Base-by-base conservation (phyloP, 2,797 vertebrate species). In the Carapus acus region DNA sequence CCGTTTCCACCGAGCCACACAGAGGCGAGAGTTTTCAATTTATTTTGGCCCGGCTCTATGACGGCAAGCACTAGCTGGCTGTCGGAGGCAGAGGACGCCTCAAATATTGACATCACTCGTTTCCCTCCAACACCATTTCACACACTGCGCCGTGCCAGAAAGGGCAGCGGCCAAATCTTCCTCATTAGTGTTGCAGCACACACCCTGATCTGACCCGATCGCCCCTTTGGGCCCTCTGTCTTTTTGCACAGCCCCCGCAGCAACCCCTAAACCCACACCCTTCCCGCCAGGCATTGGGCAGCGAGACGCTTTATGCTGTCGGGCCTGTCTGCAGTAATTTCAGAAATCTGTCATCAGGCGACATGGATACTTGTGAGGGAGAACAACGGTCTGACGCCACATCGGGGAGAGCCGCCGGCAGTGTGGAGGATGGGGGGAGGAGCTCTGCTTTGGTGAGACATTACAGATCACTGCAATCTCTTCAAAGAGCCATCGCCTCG, bases 81-180 rank as follows among this genome's bases (percentile, higher is more conserved):
- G 45, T 18, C 11, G 11, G 23, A 50, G 15, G 27, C 24, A 51
- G 20, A 40, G 34, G 15, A 37, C 24, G 37, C 43, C 24, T 55
- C 8, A 1, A 49, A 43, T 15, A 21, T 6, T 22, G 29, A 41
- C 33, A 19, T 34, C 37, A 47, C 6, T 43, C 34, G 40, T 38
- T 31, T 54, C 39, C 45, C 24, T 46, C 9, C 40, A 58, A 48
- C 6, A 54, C 37, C 17, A 8, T 64, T 57, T 57, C 49, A 51
- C 44, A 58, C 49, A 41, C 15, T 38, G 43, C 22, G 11, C 37
- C 19, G 48, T 39, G 58, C 34, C 45, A 62, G 43, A 47, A 56
- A 56, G 49, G 46, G 42, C 17, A 54, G 18, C n/a, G 22, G 61
- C 55, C 48, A 67, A 69, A 74, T 69, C 49, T 66, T 50, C 39